These are phyloP conservation scores for Coptotermes formosanus DNA, from an alignment of 1,140 invertebrate species.

Conservation along the genomic window DNA sequence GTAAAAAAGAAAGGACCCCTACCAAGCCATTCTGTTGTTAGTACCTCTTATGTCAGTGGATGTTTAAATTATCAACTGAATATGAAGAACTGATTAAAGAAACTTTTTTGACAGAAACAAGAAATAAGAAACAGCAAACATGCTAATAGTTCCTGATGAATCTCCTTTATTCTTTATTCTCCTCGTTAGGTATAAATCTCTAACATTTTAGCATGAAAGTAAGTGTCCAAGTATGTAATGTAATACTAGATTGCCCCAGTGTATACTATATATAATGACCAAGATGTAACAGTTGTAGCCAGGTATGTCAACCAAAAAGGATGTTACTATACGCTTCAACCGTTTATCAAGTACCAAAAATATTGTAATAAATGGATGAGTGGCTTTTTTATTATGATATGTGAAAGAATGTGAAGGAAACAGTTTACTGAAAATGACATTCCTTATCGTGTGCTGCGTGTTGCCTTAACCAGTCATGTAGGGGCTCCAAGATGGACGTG, in stretches of 20 bases:
- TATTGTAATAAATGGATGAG: constrained; percentile 10
- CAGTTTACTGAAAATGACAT: not conserved
- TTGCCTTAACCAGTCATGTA: not conserved
- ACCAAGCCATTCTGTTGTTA: constrained; percentile 17
- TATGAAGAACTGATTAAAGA: constrained; percentile 8
- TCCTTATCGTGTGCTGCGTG: not conserved
- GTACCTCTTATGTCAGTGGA: not conserved
- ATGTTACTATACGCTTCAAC: constrained; percentile 19
- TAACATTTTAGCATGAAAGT: not conserved
- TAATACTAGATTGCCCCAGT: not conserved
- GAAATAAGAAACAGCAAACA: not conserved
- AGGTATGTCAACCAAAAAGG: constrained; percentile 14
- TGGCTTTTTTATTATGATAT: constrained; percentile 14
- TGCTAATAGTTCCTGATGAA: constrained; percentile 18
- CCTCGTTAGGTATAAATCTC: constrained; percentile 13
- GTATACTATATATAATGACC: not conserved
- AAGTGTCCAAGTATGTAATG: not conserved
- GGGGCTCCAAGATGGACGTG: not conserved
- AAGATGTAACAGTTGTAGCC: constrained; percentile 2
- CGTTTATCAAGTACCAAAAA: constrained; percentile 3
- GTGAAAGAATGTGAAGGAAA: not conserved
- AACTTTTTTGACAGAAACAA: not conserved
- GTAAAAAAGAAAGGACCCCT: constrained; percentile 22
- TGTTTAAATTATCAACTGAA: not conserved
- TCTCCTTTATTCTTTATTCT: constrained; percentile 6